Evolutionary conservation across 2,797 vertebrate species (phyloP), one percentile per base, ranked within the genome.

Genomic region (Apogon talboti): DNA sequence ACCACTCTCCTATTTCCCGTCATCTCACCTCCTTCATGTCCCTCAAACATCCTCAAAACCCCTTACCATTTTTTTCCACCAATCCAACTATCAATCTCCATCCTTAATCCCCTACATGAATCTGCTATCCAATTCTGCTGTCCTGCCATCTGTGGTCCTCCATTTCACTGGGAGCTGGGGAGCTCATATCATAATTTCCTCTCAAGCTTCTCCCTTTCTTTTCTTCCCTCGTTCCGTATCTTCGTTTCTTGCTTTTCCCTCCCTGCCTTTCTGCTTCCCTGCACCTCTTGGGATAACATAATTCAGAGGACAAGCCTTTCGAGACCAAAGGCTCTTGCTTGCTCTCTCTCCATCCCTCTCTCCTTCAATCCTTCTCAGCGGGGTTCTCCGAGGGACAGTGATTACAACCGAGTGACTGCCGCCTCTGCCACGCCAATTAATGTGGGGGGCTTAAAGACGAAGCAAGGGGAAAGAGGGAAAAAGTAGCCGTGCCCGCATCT

Each of bases 381-480:
- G 80, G 83, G 74, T 85, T 83, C 87, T 91, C 86, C 47, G 15
- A 87, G 87, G 91, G 89, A 89, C 85, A 74, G 87, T 89, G 89
- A 90, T 93, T 92, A 92, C 90, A 91, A 83, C 84, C 70, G 66
- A 80, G 83, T 79, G 81, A 78, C 85, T 74, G 78, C 81, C 37
- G 78, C 79, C 82, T 83, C 78, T 89, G 78, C 88, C 84, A 86
- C 81, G 74, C 76, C 90, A 90, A 91, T 92, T 93, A 92, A 90
- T 88, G 76, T 52, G 59, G 47, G 73, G 85, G 82, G 82, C 82
- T 89, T 88, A 83, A 87, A 85, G 80, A 82, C 21, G 63, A 62
- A 76, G 71, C 51, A 57, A 60, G 66, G 74, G 76, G 65, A 71
- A 62, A 69, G 71, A 74, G 54, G 63, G 59, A 66, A 77, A 85